A percentile compares a stretch with the other conserved stretches of the same genome.
Conservation (phyloP, 2,113 vertebrate genomes). For the Gobiocypris rarus region DNA sequence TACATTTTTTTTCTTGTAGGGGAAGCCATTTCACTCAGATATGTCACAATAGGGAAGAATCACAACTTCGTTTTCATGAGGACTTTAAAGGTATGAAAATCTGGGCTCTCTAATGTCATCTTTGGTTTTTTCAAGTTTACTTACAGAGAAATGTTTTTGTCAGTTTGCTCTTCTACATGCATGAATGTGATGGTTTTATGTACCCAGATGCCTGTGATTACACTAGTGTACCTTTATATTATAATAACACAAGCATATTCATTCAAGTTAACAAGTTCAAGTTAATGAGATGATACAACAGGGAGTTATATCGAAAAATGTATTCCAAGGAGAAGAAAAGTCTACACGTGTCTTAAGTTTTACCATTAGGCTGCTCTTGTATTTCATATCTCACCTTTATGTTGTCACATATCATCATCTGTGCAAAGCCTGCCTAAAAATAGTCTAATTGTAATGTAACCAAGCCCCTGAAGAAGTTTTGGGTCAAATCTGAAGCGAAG, state of each 20-base stretch:
- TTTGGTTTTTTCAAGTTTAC: too few relatives aligned
- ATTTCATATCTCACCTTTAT: slow-evolving; percentile 29
- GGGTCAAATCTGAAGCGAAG: not conserved
- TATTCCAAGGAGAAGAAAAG: not conserved
- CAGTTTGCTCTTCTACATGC: too few relatives aligned
- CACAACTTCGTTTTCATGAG: too few relatives aligned
- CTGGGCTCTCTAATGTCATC: not conserved
- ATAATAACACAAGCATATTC: not conserved
- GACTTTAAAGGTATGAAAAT: not conserved
- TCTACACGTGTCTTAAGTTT: not conserved
- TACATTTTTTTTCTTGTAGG: too few relatives aligned
- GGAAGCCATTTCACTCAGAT: too few relatives aligned
- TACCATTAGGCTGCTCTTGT: not conserved
- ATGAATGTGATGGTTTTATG: too few relatives aligned
- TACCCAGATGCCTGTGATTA: too few relatives aligned
- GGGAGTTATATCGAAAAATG: not conserved
- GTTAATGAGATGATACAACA: not conserved
- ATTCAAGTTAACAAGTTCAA: not conserved
- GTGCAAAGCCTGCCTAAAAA: not conserved
- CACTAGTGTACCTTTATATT: not conserved
- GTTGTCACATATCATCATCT: not conserved
- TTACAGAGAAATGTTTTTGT: too few relatives aligned
- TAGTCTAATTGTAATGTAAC: not conserved
- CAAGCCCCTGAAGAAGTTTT: not conserved
- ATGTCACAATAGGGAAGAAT: too few relatives aligned